Evolutionary conservation across 2,113 vertebrate species (phyloP), one percentile per base, ranked within the genome.

Genomic region (Mirza zaza): DNA sequence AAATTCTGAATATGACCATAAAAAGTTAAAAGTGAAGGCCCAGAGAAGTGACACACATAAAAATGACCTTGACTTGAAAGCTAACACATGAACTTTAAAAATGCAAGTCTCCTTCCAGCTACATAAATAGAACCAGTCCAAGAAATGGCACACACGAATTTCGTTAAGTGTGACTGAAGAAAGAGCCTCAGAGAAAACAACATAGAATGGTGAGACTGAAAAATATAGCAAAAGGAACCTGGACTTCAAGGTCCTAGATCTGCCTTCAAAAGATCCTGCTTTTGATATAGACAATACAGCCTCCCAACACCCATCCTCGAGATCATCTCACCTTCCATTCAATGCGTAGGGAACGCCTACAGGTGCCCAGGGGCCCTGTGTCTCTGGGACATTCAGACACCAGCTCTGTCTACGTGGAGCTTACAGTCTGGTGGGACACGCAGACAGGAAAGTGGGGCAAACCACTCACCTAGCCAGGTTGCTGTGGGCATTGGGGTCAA

Each of bases 11-110:
- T 42, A 55, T 6, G 23, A 17, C 13, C 4, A 70, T 73, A 36
- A 50, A 87, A 65, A 79, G 36, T 27, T 29, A 88, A 55, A 90
- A 85, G 32, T 3, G 34, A 90, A 68, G 80, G 34, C 29, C 27
- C 29, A 45, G 91, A 90, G 84, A 94, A 50, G 83, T 8, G 55
- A n/a, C 57, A 42, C 5, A 17, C 42, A 6, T 42, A 32, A 50
- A 70, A 63, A 79, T 32, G 59, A 29, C 25, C 59, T 76, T 80
- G 32, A 55, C 61, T 93, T 61, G 20, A 32, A 76, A 88, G 82
- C 86, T 85, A 89, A 90, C 71, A 42, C 59, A 61, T 48, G 86
- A 91, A 67, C 82, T 94, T 91, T 94, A 67, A 96, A 95, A 94
- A 91, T 81, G 67, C 55, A 88, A 89, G 71, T 96, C 42, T 52